These are phyloP conservation scores for Orestias chungarensis DNA, from an alignment of 2,797 vertebrate species.

Conservation along the genomic window DNA sequence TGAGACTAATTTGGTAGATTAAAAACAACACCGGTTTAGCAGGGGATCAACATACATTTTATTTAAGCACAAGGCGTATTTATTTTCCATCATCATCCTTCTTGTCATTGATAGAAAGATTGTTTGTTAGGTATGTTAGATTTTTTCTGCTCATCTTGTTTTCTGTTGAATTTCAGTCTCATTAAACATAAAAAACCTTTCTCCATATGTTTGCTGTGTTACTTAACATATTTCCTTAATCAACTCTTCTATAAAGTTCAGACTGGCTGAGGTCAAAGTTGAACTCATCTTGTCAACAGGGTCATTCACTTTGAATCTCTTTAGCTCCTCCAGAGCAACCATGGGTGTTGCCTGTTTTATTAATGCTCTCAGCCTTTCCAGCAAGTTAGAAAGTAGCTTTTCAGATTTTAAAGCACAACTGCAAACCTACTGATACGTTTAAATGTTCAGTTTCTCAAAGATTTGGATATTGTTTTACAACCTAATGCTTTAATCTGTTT, in stretches of 20 bases:
- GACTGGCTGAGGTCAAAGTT: neutral
- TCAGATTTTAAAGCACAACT: neutral
- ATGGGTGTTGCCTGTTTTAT: neutral
- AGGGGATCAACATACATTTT: neutral
- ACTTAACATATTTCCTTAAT: neutral
- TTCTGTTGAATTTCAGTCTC: neutral
- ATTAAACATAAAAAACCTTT: neutral
- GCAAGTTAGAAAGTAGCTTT: neutral
- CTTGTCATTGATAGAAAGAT: neutral
- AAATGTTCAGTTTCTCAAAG: neutral
- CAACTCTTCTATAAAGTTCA: too few relatives aligned
- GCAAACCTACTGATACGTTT: neutral
- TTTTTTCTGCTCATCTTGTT: neutral
- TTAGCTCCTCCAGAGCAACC: neutral
- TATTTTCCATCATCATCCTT: neutral
- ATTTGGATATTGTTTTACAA: neutral
- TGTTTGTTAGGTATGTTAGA: neutral
- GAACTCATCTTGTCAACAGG: neutral
- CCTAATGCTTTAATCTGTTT: neutral
- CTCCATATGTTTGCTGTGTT: neutral
- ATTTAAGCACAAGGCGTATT: too few relatives aligned
- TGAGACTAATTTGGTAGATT: neutral
- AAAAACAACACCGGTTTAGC: neutral
- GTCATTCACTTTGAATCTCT: neutral
- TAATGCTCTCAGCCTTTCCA: neutral